These are phyloP conservation scores for Chaetoderma sp. DNA, from an alignment of 2,888 invertebrate genomes.

Conservation along the genomic window DNA sequence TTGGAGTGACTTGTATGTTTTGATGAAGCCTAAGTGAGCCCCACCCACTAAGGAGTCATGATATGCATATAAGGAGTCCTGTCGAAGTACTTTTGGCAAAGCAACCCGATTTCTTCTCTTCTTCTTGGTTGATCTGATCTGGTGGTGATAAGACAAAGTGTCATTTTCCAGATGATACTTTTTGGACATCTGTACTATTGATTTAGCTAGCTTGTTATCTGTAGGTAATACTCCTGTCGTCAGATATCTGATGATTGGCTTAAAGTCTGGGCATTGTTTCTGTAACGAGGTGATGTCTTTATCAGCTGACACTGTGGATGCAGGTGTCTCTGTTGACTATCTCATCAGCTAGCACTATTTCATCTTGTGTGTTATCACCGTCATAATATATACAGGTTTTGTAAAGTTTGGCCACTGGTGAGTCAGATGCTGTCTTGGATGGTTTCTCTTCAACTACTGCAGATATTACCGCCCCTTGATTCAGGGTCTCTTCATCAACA, in stretches of 20 bases:
- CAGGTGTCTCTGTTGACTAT: not conserved
- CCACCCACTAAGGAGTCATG: slow-evolving; percentile 26
- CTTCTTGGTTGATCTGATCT: slow-evolving; percentile 6
- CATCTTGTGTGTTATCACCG: no score
- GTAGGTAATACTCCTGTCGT: slow-evolving; percentile 13
- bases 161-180: slow-evolving; percentile 21
- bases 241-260: slow-evolving; percentile 18
- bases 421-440: not conserved
- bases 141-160: slow-evolving; percentile 25
- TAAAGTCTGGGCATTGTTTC: slow-evolving; percentile 24
- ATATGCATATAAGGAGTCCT: slow-evolving; percentile 22
- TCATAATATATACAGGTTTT: no score
- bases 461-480: not conserved
- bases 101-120: not conserved
- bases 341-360: not conserved
- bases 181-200: slow-evolving; percentile 15
- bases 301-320: not conserved
- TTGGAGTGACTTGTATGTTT: slow-evolving; percentile 13
- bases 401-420: no score
- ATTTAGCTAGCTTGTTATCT: slow-evolving; percentile 6
- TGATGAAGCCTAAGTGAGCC: slow-evolving; percentile 16
- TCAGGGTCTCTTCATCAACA: no score
- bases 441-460: not conserved
- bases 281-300: no score
- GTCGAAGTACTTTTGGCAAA: slow-evolving; percentile 16